A percentile compares a stretch with the other conserved stretches of the same genome.
These are phyloP conservation scores for Drosophila sp. DNA, from an alignment of 1,140 invertebrate species.

Conservation along the genomic window DNA sequence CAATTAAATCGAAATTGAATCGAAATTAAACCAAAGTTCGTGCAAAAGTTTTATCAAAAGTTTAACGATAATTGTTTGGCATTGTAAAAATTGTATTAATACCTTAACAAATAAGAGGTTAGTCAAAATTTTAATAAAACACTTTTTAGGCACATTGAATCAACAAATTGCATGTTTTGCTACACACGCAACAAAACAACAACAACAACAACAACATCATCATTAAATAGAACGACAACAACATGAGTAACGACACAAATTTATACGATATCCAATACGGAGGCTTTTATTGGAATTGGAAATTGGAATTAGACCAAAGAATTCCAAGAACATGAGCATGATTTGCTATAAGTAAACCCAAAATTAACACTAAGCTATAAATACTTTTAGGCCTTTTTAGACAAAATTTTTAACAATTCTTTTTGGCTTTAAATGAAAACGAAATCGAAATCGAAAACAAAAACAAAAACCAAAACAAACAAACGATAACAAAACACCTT, in stretches of 20 bases:
- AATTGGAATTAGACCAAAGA: slow-evolving; percentile 76
- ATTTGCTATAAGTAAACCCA: slow-evolving; percentile 74
- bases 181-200: slow-evolving; percentile 57
- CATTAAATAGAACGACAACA: slow-evolving; percentile 41
- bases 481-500: slow-evolving; percentile 56
- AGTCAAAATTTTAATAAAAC: slow-evolving; percentile 78
- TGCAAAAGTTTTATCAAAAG: slow-evolving; percentile 80
- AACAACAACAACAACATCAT: slow-evolving; percentile 55
- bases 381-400: slow-evolving; percentile 79
- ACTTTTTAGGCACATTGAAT: slow-evolving; percentile 74
- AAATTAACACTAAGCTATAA: slow-evolving; percentile 65
- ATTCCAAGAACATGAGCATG: slow-evolving; percentile 57
- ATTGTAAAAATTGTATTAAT: slow-evolving; percentile 57
- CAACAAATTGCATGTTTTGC: slow-evolving; percentile 63
- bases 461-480: slow-evolving; percentile 33
- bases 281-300: slow-evolving; percentile 82
- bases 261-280: slow-evolving; percentile 58
- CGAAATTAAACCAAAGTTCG: slow-evolving; percentile 45
- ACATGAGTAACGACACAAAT: slow-evolving; percentile 48
- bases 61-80: slow-evolving; percentile 63
- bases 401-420: slow-evolving; percentile 77
- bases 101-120: slow-evolving; percentile 39
- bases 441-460: slow-evolving; percentile 40
- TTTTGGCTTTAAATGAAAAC: slow-evolving; percentile 68
- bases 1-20: slow-evolving; percentile 58